Evolutionary conservation across 2,888 invertebrate species (phyloP).

Genomic region (Oeneis ivallda): DNA sequence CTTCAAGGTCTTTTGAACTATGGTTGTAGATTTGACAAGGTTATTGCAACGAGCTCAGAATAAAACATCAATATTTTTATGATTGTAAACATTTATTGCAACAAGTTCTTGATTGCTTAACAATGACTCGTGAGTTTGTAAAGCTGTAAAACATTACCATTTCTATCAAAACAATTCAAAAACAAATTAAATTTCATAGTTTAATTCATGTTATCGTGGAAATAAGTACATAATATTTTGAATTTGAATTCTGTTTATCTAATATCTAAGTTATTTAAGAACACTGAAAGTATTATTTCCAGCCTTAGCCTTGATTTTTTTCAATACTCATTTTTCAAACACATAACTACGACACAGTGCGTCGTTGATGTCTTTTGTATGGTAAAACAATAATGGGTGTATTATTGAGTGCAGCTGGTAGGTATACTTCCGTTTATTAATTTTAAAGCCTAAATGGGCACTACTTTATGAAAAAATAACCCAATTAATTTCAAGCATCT

Average conservation of each 20-base stretch:
- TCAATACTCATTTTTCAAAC: neutral
- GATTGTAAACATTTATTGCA: conserved; percentile 17
- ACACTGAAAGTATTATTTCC: neutral
- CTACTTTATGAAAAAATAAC: conserved; percentile 28
- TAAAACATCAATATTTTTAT: conserved; percentile 25
- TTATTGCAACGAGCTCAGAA: conserved; percentile 41
- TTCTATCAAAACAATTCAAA: neutral
- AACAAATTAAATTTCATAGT: too few species aligned
- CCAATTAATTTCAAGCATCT: conserved; percentile 51
- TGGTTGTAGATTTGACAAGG: conserved; percentile 67
- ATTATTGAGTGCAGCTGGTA: neutral
- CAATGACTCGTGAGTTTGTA: conserved; percentile 8
- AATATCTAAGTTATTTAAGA: neutral
- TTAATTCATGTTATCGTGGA: neutral
- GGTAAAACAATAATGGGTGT: neutral
- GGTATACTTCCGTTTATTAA: neutral
- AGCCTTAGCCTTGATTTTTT: neutral
- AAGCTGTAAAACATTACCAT: conserved; percentile 8
- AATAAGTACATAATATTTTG: neutral
- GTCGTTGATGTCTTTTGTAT: conserved; percentile 18
- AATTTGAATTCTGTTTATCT: neutral
- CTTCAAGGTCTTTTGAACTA: conserved; percentile 62
- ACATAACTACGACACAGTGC: neutral
- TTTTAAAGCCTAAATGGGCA: conserved; percentile 19
- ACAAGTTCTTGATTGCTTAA: conserved; percentile 17